These are phyloP conservation scores for Bombus waltoni DNA, from an alignment of 1,140 invertebrate genomes.

Conservation along the genomic window DNA sequence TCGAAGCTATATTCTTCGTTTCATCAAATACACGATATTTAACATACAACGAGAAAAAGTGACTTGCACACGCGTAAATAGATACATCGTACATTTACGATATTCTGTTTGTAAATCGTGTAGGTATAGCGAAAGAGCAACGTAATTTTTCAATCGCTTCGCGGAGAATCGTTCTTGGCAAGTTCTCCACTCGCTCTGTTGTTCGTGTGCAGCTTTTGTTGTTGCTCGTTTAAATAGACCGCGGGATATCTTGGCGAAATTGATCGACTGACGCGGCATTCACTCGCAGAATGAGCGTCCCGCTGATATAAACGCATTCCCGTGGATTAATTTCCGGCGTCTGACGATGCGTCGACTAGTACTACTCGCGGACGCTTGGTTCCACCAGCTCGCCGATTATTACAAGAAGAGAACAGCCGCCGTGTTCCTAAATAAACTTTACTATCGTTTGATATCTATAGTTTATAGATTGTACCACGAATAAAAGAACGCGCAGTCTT, in stretches of 20 bases:
- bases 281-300: constrained; percentile 14
- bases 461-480: too few species aligned
- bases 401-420: background rate
- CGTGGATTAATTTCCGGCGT: constrained; percentile 46
- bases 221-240: constrained; percentile 18
- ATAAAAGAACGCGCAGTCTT: too few species aligned
- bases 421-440: too few species aligned
- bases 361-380: constrained; percentile 19
- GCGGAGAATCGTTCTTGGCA: background rate
- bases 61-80: too few species aligned
- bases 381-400: background rate
- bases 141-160: background rate
- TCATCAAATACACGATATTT: too few species aligned
- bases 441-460: too few species aligned
- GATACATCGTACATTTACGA: too few species aligned
- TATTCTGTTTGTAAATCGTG: too few species aligned
- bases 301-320: constrained; percentile 28
- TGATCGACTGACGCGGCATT: constrained; percentile 28
- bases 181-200: background rate
- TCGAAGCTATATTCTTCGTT: too few species aligned
- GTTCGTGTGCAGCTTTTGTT: background rate
- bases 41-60: too few species aligned
- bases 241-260: constrained; percentile 19
- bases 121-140: background rate
- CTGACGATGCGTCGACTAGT: constrained; percentile 26